Conservation (phyloP, 1,140 invertebrate genomes). For the Pseudomyrmex gracilis region DNA sequence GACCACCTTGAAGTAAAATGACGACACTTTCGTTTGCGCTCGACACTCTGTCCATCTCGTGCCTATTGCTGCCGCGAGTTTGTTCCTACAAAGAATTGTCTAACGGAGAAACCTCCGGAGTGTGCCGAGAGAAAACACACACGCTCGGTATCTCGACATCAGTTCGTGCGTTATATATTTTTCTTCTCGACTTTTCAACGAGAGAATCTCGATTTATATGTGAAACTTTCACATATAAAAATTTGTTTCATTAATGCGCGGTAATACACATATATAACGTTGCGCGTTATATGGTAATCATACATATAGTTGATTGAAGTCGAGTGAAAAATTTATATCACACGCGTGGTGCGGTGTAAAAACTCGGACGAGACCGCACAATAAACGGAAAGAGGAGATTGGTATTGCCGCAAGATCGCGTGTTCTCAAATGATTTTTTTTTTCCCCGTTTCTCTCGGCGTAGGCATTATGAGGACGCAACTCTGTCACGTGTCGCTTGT, state of each 20-base stretch:
- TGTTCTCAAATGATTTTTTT: not conserved
- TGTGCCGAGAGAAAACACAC: constrained; percentile 18
- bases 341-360: too few species aligned
- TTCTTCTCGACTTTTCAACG: not conserved
- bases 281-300: too few species aligned
- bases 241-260: not conserved
- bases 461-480: constrained; percentile 18
- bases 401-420: not conserved
- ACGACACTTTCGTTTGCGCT: constrained; percentile 45
- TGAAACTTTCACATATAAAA: not conserved
- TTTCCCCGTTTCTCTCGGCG: not conserved
- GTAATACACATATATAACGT: not conserved
- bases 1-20: constrained; percentile 38
- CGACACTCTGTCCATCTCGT: constrained; percentile 11
- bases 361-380: too few species aligned
- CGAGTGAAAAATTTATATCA: too few species aligned
- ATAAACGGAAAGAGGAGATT: not conserved
- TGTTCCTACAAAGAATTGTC: constrained; percentile 20
- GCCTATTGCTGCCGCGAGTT: constrained; percentile 10
- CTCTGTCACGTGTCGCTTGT: constrained; percentile 25
- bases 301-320: too few species aligned
- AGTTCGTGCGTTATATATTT: constrained; percentile 12
- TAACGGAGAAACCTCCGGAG: constrained; percentile 46
- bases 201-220: not conserved
- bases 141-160: constrained; percentile 32